phyloP scores from a whole-genome alignment of 2,888 invertebrate species.

The Drosophila rubida region DNA sequence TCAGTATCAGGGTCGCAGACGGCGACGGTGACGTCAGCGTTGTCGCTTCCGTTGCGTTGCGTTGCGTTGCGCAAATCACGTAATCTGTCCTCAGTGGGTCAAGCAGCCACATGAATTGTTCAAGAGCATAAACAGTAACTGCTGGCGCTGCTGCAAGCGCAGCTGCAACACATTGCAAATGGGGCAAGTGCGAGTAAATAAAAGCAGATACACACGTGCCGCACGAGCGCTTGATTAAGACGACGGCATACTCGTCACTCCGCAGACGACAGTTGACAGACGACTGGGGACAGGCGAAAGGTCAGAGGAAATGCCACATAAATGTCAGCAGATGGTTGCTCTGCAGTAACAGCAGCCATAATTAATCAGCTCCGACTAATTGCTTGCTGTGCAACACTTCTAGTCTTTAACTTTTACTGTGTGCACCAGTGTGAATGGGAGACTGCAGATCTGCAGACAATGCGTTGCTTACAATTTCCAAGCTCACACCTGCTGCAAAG shows the following conservation, averaged over 20 bases:
- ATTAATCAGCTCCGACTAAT: background rate
- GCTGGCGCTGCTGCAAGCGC: conserved; percentile 15
- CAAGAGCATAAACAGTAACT: conserved; percentile 47
- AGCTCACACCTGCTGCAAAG: too few species aligned
- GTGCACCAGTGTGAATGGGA: too few species aligned
- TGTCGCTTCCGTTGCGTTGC: conserved; percentile 39
- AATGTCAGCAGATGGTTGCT: conserved; percentile 9
- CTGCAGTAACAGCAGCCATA: background rate
- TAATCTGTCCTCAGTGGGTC: conserved; percentile 67
- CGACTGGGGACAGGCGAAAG: conserved; percentile 1
- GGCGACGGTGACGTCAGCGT: conserved; percentile 50
- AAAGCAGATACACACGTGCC: conserved; percentile 5
- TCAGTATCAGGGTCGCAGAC: background rate
- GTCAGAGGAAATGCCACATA: conserved; percentile 37
- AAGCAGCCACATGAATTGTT: conserved; percentile 46
- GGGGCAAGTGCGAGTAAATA: conserved; percentile 39
- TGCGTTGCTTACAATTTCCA: too few species aligned
- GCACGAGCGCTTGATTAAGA: conserved; percentile 24
- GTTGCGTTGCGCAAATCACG: conserved; percentile 62
- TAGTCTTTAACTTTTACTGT: too few species aligned
- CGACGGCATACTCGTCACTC: conserved; percentile 11
- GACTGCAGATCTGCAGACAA: too few species aligned
- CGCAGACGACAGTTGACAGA: background rate
- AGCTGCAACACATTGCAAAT: conserved; percentile 10
- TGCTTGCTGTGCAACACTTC: too few species aligned